Evolutionary conservation across 2,797 vertebrate species (phyloP), one percentile per base, ranked within the genome.

Genomic region (Syngnathus rostellatus): DNA sequence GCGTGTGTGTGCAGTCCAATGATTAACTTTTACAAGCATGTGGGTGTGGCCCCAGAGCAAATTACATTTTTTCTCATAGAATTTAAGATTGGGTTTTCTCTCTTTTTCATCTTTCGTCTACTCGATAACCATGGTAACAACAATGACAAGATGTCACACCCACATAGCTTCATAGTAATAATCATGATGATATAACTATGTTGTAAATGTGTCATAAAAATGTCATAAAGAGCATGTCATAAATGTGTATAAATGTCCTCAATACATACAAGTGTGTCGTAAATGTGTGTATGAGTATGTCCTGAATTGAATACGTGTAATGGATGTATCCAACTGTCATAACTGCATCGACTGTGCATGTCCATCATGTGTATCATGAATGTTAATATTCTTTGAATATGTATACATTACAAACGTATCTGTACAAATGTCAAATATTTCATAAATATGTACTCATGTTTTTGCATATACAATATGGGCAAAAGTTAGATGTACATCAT

Each of bases 11-110:
- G 59, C 10, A n/a, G 58, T 8, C 57, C 8, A 41, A 61, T 43
- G 60, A 62, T 62, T 62, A 62, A 62, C 40, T 25, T 62, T 62
- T 62, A 62, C 41, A 43, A 62, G 41, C 40, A 21, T 17, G 60
- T 25, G 41, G 60, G 60, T 11, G 60, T 45, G 60, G n/a, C 41
- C 12, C 1, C 40, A 16, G 40, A 10, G 57, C 19, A 4, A 8
- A 16, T 23, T 14, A 62, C 60, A 16, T 45, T 62, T 62, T 62
- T 62, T 62, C n/a, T 62, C 10, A 1, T 62, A 21, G 41, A 40
- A 40, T 60, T 39, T 2, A 5, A 31, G 3, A 31, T 31, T 31
- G 31, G 31, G 31, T 31, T 31, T 31, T n/a, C 12, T 31, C 7
- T 37, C 55, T 25, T n/a, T 41, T n/a, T n/a, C 39, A 39, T 39